Percentiles rank a stretch among this genome's conserved stretches.
Conservation (phyloP, 2,113 vertebrate species). For the Entelurus aequoreus region DNA sequence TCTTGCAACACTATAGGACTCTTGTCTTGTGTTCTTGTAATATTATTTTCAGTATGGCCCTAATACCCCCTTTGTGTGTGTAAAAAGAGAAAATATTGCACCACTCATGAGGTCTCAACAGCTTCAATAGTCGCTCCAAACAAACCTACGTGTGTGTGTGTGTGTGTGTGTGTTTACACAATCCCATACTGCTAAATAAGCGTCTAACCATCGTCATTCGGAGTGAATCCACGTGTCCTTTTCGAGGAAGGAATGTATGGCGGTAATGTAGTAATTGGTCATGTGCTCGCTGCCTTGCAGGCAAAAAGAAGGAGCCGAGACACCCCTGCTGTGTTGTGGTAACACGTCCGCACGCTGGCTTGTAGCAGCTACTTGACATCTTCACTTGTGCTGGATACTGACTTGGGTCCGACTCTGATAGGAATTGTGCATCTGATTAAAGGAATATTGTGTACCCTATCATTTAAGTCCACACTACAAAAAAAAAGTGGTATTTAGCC, state of each 20-base stretch:
- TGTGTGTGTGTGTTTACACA: no score
- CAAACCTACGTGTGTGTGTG: no score
- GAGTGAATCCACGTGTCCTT: no score
- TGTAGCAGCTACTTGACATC: conserved; percentile 20
- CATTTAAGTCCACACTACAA: no score
- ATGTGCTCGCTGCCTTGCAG: background rate
- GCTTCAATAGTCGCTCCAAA: conserved; percentile 7
- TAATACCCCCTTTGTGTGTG: background rate
- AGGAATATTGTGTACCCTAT: background rate
- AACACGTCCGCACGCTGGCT: background rate
- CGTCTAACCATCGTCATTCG: no score
- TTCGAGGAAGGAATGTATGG: background rate
- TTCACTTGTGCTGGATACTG: conserved; percentile 11
- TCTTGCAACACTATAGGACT: no score
- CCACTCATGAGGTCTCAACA: conserved; percentile 48
- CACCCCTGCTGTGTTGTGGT: background rate
- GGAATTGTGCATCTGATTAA: background rate
- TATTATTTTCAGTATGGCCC: background rate
- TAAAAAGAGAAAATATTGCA: conserved; percentile 44
- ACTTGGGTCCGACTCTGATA: background rate
- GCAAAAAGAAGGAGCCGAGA: no score
- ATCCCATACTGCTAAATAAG: no score
- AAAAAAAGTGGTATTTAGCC: no score
- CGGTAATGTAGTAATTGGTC: background rate
- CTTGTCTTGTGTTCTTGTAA: no score